Conservation (phyloP, 2,888 invertebrate species). For the Plagodis pulveraria region DNA sequence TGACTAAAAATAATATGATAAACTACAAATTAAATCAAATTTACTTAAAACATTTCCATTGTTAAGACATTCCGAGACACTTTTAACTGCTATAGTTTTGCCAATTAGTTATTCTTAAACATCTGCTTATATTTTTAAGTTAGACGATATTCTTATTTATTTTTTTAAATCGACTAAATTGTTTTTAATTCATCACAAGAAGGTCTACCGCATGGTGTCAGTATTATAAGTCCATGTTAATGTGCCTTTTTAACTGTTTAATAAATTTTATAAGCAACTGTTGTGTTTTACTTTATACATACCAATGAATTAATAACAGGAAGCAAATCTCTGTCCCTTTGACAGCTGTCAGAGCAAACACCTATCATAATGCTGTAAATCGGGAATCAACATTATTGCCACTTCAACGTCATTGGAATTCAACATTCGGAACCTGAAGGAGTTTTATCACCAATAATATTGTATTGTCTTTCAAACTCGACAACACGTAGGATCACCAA, state of each 20-base stretch:
- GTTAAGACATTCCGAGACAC: slow-evolving; percentile 9
- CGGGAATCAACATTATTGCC: no score
- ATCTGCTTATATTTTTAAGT: slow-evolving; percentile 32
- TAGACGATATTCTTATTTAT: slow-evolving; percentile 37
- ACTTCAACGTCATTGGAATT: no score
- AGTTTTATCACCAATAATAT: no score
- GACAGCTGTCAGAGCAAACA: no score
- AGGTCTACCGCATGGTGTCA: slow-evolving; percentile 50
- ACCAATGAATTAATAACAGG: no score
- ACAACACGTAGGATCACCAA: no score
- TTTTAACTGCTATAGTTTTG: slow-evolving; percentile 3
- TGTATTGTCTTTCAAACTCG: no score
- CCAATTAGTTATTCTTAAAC: slow-evolving; percentile 9
- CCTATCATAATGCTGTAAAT: no score
- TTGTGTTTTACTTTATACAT: slow-evolving; percentile 5
- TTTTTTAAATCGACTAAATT: slow-evolving; percentile 34
- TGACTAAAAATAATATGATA: neutral
- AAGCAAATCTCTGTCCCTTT: no score
- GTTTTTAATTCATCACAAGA: slow-evolving; percentile 52
- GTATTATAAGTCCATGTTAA: slow-evolving; percentile 61
- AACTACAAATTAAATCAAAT: neutral
- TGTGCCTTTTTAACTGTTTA: slow-evolving; percentile 76
- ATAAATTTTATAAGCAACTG: slow-evolving; percentile 63
- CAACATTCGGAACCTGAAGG: no score
- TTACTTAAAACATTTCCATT: neutral